phyloP scores from a whole-genome alignment of 2,113 vertebrate genomes.

The Meriones unguiculatus region DNA sequence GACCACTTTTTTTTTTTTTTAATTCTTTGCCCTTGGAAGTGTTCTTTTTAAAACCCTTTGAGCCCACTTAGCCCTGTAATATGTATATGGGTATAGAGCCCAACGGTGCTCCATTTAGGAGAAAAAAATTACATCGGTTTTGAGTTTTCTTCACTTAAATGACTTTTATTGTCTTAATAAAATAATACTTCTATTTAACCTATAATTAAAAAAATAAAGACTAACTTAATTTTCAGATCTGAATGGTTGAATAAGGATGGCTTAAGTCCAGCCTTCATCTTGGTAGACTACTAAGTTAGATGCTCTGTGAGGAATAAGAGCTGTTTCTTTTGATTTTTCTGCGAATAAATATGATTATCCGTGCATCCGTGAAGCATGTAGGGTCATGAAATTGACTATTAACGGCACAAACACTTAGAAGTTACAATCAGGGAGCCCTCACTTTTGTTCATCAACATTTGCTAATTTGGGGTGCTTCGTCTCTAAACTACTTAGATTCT shows the following conservation, averaged over 20 bases:
- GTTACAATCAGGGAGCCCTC: not conserved
- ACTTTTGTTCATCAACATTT: not conserved
- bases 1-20: not conserved
- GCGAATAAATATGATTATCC: not conserved
- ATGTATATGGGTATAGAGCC: not conserved
- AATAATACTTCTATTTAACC: not conserved
- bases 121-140: not conserved
- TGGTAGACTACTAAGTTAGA: not conserved
- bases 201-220: not conserved
- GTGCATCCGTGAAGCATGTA: not conserved
- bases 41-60: too few species aligned
- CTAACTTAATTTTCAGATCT: not conserved
- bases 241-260: not conserved
- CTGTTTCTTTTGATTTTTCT: not conserved
- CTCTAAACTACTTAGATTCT: not conserved
- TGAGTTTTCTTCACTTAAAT: not conserved
- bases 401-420: not conserved
- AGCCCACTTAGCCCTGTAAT: too few species aligned
- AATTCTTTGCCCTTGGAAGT: not conserved
- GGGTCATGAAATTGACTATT: not conserved
- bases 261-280: not conserved
- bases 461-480: not conserved
- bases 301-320: not conserved
- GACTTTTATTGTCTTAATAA: not conserved
- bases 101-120: not conserved